phyloP scores from a whole-genome alignment of 2,113 vertebrate genomes.

The Ovis aries region ARS-UI_Ramb_v3.0 NC_056073.1:48924001-48924500 shows the following conservation, averaged over 20 bases:
- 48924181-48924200: neutral
- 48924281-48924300: neutral
- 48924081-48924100: conserved; percentile 42
- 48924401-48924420: neutral
- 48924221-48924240: neutral
- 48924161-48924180: conserved; percentile 12
- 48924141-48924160: conserved; percentile 45
- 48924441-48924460: fast-evolving
- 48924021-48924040: neutral
- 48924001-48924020: neutral
- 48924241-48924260: neutral
- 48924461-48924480: neutral
- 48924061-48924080: neutral
- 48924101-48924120: conserved; percentile 12
- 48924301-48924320: neutral
- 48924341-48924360: neutral
- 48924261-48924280: neutral
- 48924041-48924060: conserved; percentile 32
- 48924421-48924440: neutral
- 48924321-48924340: neutral
- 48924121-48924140: conserved; percentile 38
- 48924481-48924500: neutral
- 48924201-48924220: neutral
- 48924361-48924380: neutral
- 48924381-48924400: neutral